Conservation (phyloP, 2,888 invertebrate genomes). For the Tachina fera region DNA sequence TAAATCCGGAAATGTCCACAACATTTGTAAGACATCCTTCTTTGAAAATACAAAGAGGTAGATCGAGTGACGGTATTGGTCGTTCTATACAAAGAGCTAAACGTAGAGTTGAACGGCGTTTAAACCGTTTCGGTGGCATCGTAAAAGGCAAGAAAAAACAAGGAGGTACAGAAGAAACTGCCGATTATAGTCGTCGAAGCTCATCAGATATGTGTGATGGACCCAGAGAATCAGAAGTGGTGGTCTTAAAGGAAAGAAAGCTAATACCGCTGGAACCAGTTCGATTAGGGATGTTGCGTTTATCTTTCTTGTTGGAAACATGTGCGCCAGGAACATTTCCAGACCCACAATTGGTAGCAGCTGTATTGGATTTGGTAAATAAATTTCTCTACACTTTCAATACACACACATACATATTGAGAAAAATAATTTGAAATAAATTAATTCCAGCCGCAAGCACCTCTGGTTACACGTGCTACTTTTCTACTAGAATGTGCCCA, state of each 20-base stretch:
- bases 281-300: constrained; percentile 93
- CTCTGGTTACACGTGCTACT: constrained; percentile 95
- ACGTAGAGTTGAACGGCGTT: constrained; percentile 94
- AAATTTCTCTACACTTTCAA: constrained; percentile 17
- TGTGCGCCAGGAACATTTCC: constrained; percentile 98
- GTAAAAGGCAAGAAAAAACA: constrained; percentile 94
- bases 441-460: constrained; percentile 91
- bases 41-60: constrained; percentile 82
- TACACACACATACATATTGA: neutral
- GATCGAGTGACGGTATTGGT: constrained; percentile 84
- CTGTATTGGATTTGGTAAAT: constrained; percentile 94
- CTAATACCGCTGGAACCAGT: constrained; percentile 91
- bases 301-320: constrained; percentile 96
- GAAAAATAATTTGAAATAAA: constrained; percentile 20
- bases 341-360: constrained; percentile 97
- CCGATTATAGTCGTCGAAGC: constrained; percentile 91
- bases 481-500: constrained; percentile 97
- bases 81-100: constrained; percentile 91
- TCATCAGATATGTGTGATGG: constrained; percentile 92
- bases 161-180: constrained; percentile 93
- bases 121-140: constrained; percentile 92
- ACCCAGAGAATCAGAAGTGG: constrained; percentile 93
- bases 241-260: constrained; percentile 93
- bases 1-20: constrained; percentile 85
- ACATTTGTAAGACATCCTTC: constrained; percentile 85